phyloP scores from a whole-genome alignment of 92 coral and sea anemone genomes.

The Siderastrea siderea region DNA sequence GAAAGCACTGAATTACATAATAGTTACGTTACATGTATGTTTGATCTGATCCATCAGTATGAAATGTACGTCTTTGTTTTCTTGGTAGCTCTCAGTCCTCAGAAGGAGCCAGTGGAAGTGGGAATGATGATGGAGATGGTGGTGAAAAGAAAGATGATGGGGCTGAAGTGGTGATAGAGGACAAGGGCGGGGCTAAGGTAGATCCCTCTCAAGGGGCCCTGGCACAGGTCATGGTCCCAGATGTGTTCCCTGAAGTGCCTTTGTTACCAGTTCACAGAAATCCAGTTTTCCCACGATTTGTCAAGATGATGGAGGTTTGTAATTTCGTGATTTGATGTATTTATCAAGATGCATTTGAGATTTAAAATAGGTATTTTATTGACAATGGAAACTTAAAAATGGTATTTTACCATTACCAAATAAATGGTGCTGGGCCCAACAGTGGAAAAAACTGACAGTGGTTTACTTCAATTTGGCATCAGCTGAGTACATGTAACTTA shows the following conservation, averaged over 20 bases:
- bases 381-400: no score
- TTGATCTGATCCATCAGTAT: not conserved
- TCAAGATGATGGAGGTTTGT: slow-evolving; percentile 98
- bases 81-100: slow-evolving; percentile 21
- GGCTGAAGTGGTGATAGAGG: slow-evolving; percentile 90
- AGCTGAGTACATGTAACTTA: no score
- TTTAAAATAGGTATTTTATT: no score
- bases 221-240: slow-evolving; percentile 92
- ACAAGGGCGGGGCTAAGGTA: slow-evolving; percentile 78
- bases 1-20: no score
- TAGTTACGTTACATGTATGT: no score
- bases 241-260: slow-evolving; percentile 97
- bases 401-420: no score
- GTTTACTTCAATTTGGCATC: no score
- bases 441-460: no score
- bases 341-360: not conserved
- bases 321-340: not conserved
- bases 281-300: slow-evolving; percentile 99
- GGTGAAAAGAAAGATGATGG: slow-evolving; percentile 74
- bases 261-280: slow-evolving; percentile 94
- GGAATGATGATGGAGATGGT: slow-evolving; percentile 74
- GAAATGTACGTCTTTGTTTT: not conserved
- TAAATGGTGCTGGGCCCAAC: no score
- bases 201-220: slow-evolving; percentile 89
- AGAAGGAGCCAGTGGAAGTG: slow-evolving; percentile 72